Percentiles rank a stretch among this genome's conserved stretches.
phyloP scores from a whole-genome alignment of 1,140 invertebrate genomes.

The Adelges cooleyi region DNA sequence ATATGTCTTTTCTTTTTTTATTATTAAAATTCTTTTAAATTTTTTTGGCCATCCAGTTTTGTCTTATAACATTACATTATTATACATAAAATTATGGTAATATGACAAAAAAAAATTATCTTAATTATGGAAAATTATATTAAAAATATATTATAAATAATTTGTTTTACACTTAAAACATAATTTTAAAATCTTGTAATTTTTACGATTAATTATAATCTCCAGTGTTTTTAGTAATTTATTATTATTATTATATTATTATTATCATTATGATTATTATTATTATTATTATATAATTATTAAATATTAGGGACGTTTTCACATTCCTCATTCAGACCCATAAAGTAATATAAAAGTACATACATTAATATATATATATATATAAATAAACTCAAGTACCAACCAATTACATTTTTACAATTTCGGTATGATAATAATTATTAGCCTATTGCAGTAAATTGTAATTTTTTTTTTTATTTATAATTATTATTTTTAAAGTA shows the following conservation, averaged over 20 bases:
- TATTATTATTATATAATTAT: constrained; percentile 28
- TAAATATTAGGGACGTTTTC: constrained; percentile 28
- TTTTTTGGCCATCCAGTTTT: constrained; percentile 18
- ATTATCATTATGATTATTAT: constrained; percentile 24
- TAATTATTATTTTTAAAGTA: constrained; percentile 19
- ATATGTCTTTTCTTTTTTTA: constrained; percentile 6
- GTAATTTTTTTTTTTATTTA: constrained; percentile 24
- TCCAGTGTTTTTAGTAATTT: constrained; percentile 29
- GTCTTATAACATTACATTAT: constrained; percentile 26
- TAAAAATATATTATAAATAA: constrained; percentile 19
- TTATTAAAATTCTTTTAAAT: constrained; percentile 14
- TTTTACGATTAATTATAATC: constrained; percentile 28
- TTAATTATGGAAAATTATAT: constrained; percentile 25
- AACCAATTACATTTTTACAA: constrained; percentile 10
- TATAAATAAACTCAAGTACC: background rate
- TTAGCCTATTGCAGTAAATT: constrained; percentile 22
- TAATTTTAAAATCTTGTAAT: constrained; percentile 29
- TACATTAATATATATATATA: background rate
- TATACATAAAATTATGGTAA: constrained; percentile 24
- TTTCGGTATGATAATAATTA: constrained; percentile 26
- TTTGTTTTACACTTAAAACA: constrained; percentile 29
- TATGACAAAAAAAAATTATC: constrained; percentile 23
- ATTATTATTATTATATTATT: constrained; percentile 25
- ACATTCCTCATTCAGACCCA: constrained; percentile 22
- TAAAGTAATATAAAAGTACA: background rate